phyloP scores from a whole-genome alignment of 2,888 invertebrate species.

The Cerceris rybyensis region DNA sequence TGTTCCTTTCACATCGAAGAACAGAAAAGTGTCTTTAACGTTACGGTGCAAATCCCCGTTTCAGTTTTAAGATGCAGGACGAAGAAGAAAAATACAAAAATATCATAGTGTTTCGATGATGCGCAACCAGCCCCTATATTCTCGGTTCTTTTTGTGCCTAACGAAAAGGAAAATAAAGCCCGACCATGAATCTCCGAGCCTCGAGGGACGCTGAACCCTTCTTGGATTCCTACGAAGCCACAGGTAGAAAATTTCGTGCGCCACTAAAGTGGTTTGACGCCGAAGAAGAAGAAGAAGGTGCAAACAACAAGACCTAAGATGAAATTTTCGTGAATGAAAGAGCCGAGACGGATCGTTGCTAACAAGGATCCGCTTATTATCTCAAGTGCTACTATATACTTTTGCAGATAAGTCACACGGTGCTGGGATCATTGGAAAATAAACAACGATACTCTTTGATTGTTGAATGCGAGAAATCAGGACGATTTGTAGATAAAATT shows the following conservation, averaged over 20 bases:
- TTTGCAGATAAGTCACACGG: constrained; percentile 12
- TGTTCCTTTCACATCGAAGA: background rate
- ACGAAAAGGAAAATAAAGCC: background rate
- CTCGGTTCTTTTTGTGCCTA: background rate
- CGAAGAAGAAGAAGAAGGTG: constrained; percentile 3
- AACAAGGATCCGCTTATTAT: constrained; percentile 50
- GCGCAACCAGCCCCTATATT: no score
- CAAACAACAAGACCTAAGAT: constrained; percentile 15
- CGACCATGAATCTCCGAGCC: background rate
- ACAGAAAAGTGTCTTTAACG: background rate
- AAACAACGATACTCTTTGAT: background rate
- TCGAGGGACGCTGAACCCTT: constrained; percentile 28
- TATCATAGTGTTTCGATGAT: background rate
- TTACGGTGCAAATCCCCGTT: background rate
- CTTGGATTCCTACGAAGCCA: constrained; percentile 38
- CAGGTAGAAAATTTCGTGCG: constrained; percentile 47
- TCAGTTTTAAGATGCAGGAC: background rate
- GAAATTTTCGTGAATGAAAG: constrained; percentile 21
- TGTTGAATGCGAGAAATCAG: background rate
- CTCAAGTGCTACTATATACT: constrained; percentile 38
- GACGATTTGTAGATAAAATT: no score
- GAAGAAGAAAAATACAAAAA: background rate
- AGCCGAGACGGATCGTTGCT: constrained; percentile 35
- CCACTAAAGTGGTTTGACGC: constrained; percentile 18
- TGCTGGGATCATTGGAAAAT: constrained; percentile 17